These are phyloP conservation scores for Watsonalla cultraria DNA, from an alignment of 2,888 invertebrate genomes.

Conservation along the genomic window DNA sequence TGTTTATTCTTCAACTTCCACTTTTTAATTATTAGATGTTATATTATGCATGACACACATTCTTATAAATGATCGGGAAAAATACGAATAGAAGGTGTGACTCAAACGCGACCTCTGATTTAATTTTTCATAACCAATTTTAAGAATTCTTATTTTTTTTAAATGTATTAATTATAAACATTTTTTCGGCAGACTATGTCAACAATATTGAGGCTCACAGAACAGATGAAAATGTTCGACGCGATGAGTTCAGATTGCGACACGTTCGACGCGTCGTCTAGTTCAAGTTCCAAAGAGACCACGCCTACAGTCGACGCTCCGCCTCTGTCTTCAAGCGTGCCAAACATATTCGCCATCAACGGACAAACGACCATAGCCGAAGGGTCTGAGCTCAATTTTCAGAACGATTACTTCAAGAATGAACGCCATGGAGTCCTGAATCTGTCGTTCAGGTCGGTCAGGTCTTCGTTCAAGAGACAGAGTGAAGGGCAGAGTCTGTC, in stretches of 20 bases:
- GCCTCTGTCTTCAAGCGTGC: constrained; percentile 52
- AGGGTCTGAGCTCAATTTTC: constrained; percentile 49
- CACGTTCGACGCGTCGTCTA: constrained; percentile 78
- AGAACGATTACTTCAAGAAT: constrained; percentile 61
- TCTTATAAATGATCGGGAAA: too few relatives aligned
- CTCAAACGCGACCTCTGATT: too few relatives aligned
- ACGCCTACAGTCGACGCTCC: constrained; percentile 78
- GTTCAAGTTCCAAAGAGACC: constrained; percentile 78
- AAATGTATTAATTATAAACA: neutral
- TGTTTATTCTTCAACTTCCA: too few relatives aligned
- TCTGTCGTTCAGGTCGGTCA: constrained; percentile 53
- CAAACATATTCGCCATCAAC: constrained; percentile 44
- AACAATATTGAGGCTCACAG: constrained; percentile 87
- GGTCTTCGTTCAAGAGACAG: constrained; percentile 35
- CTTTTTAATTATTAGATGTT: too few relatives aligned
- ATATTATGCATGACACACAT: too few relatives aligned
- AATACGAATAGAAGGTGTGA: too few relatives aligned
- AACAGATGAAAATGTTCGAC: constrained; percentile 85
- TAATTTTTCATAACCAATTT: too few relatives aligned
- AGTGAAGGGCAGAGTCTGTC: constrained; percentile 43
- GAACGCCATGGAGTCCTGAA: constrained; percentile 44
- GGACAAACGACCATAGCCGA: constrained; percentile 30
- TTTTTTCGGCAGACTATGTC: constrained; percentile 78
- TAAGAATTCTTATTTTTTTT: too few relatives aligned
- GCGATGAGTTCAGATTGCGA: constrained; percentile 85